A percentile compares a stretch with the other conserved stretches of the same genome.
These are phyloP conservation scores for Porites evermanni DNA, from an alignment of 92 coral and sea anemone genomes.

Conservation along the genomic window DNA sequence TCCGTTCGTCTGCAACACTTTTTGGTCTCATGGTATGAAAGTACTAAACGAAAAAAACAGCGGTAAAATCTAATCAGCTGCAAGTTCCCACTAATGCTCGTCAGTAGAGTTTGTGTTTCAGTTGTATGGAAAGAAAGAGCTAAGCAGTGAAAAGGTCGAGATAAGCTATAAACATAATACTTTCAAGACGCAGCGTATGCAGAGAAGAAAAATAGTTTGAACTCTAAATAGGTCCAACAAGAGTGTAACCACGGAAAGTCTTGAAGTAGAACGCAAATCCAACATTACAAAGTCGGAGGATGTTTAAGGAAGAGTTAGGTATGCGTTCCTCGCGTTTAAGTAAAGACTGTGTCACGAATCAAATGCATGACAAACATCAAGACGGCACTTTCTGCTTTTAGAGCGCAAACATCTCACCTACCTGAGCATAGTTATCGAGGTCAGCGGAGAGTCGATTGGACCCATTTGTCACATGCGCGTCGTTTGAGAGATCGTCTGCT, in stretches of 20 bases:
- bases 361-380: too few relatives aligned
- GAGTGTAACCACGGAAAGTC: neutral
- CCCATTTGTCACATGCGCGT: slow-evolving; percentile 70
- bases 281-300: too few relatives aligned
- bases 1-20: slow-evolving; percentile 76
- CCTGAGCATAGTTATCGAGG: slow-evolving; percentile 85
- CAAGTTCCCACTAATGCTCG: neutral
- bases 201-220: neutral
- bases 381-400: too few relatives aligned
- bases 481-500: slow-evolving; percentile 80
- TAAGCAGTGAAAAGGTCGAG: neutral
- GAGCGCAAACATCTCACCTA: neutral
- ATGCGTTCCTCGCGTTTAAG: too few relatives aligned
- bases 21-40: slow-evolving; percentile 64
- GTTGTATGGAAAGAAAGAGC: neutral
- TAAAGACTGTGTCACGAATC: too few relatives aligned
- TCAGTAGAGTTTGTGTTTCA: neutral
- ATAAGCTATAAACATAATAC: too few relatives aligned
- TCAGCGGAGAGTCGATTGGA: slow-evolving; percentile 78
- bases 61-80: slow-evolving; percentile 24
- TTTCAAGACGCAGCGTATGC: neutral
- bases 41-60: slow-evolving; percentile 59
- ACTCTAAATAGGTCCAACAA: neutral
- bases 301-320: too few relatives aligned
- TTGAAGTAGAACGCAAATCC: too few relatives aligned